Conservation (phyloP, 2,113 vertebrate species). For the Menura novaehollandiae region DNA sequence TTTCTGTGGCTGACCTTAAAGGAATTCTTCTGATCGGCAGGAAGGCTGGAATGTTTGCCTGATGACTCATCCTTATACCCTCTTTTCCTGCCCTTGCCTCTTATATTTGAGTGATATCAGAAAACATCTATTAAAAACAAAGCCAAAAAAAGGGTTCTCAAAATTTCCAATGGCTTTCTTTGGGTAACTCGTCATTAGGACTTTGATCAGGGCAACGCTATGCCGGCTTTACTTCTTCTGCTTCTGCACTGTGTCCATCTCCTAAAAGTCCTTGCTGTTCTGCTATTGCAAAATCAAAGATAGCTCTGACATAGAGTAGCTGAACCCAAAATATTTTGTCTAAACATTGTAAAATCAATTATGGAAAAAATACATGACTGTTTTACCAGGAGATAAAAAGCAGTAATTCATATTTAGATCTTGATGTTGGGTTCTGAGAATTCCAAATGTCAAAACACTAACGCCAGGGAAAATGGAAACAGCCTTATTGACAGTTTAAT, state of each 20-base stretch:
- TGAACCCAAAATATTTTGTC: neutral
- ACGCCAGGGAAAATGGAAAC: neutral
- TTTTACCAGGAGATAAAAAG: neutral
- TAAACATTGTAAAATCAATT: neutral
- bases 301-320: neutral
- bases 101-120: neutral
- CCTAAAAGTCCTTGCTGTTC: neutral
- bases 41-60: neutral
- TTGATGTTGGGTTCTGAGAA: neutral
- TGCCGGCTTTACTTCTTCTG: neutral
- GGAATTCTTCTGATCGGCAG: neutral
- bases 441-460: neutral
- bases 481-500: neutral
- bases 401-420: neutral
- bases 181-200: neutral
- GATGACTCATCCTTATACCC: neutral
- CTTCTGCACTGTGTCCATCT: neutral
- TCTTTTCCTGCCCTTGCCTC: neutral
- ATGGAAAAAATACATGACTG: neutral
- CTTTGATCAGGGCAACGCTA: neutral
- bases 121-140: constrained; percentile 5
- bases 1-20: constrained; percentile 14
- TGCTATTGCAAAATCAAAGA: neutral
- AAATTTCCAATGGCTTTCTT: neutral
- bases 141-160: neutral